phyloP scores from a whole-genome alignment of 2,888 invertebrate species.

The Agriopis leucophaearia region DNA sequence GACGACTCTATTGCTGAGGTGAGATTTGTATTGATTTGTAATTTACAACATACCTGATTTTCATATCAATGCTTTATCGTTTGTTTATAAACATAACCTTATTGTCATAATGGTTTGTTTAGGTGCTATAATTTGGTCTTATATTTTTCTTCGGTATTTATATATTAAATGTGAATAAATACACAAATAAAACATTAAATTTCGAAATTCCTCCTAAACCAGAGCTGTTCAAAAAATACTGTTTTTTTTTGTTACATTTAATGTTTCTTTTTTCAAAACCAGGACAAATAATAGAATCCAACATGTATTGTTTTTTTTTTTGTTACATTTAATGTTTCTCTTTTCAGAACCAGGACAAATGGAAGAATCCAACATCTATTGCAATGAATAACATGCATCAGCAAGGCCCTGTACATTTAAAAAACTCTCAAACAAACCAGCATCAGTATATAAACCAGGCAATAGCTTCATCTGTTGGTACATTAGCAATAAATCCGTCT shows the following conservation, averaged over 20 bases:
- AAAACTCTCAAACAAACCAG: slow-evolving; percentile 82
- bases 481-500: slow-evolving; percentile 80
- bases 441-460: slow-evolving; percentile 83
- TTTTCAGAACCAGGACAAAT: slow-evolving; percentile 94
- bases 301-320: slow-evolving; percentile 71
- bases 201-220: neutral
- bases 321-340: slow-evolving; percentile 22
- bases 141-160: slow-evolving; percentile 8
- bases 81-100: slow-evolving; percentile 56
- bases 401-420: slow-evolving; percentile 83
- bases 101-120: slow-evolving; percentile 23
- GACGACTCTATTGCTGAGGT: slow-evolving; percentile 96
- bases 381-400: slow-evolving; percentile 86
- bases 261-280: slow-evolving; percentile 87
- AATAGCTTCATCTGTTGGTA: slow-evolving; percentile 80
- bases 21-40: slow-evolving; percentile 59
- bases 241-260: neutral
- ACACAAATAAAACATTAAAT: neutral
- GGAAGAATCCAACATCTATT: slow-evolving; percentile 91
- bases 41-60: neutral
- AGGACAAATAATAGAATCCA: slow-evolving; percentile 95
- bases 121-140: neutral
- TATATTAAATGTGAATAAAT: neutral
- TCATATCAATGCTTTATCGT: slow-evolving; percentile 31
- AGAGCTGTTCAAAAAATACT: neutral